Percentiles rank a stretch among this genome's conserved stretches.
Evolutionary conservation across 2,797 vertebrate species (phyloP).

Genomic region (Pangasius krempfi): DNA sequence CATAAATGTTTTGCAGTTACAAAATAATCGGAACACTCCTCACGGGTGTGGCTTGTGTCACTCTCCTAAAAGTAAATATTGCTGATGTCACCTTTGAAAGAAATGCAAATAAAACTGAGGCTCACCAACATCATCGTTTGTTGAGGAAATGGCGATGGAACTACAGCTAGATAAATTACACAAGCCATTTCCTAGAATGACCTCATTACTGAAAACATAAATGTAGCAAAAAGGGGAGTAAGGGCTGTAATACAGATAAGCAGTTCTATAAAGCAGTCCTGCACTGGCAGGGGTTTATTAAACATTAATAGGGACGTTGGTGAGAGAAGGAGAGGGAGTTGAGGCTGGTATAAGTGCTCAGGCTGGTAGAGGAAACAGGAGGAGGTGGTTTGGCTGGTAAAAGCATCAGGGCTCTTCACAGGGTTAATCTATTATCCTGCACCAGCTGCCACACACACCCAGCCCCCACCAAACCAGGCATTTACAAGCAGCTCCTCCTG

Average conservation of each 20-base stretch:
- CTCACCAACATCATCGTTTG: not conserved
- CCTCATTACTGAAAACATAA: not conserved
- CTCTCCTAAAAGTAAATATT: constrained; percentile 5
- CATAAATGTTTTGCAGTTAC: constrained; percentile 30
- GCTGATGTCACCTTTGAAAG: not conserved
- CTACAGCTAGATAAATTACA: not conserved
- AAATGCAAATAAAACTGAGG: not conserved
- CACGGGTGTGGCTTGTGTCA: not conserved
- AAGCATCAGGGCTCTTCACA: constrained; percentile 68
- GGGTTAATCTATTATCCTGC: constrained; percentile 76
- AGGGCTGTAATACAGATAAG: not conserved
- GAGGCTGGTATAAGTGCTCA: constrained; percentile 37
- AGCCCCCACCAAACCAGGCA: constrained; percentile 53
- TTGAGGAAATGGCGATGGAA: not conserved
- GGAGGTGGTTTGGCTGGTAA: constrained; percentile 63
- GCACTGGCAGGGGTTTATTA: constrained; percentile 45
- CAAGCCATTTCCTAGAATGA: not conserved
- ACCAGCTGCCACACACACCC: constrained; percentile 73
- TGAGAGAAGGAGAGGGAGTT: constrained; percentile 36
- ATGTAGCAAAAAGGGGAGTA: not conserved
- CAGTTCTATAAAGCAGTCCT: constrained; percentile 20
- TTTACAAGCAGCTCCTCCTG: constrained; percentile 55
- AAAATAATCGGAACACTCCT: constrained; percentile 30
- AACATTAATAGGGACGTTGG: constrained; percentile 62
- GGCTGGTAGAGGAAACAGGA: constrained; percentile 42